Base-by-base conservation (phyloP, 2,888 invertebrate species). In the Coleophora flavipennella region DNA sequence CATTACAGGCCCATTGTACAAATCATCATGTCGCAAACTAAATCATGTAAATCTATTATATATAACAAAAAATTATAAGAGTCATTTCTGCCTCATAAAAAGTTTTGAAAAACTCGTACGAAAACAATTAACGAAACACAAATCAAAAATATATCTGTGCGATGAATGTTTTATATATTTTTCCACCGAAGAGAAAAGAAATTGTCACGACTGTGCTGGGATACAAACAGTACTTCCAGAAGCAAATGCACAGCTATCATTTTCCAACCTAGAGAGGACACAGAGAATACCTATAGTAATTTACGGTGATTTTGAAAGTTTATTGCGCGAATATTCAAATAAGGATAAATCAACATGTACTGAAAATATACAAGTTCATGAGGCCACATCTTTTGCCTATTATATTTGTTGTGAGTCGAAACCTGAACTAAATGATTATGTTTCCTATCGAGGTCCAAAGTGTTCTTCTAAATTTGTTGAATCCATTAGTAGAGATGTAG, bases 31-130 rank as follows among this genome's bases (percentile, higher is more conserved):
- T 20, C 20, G 20, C 6, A 20, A 20, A 20, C 6, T 20, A 20
- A 3, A 20, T 20, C 20, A 4, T 20, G 3, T 20, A 20, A 20
- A 20, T 20, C 6, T 3, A 6, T 20, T 20, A n/a, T 20, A 20
- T 6, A 20, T 20, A 3, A 4, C 20, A 20, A 20, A 20, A 6
- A 34, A 13, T 20, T 38, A 28, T 8, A 34, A 26, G 31, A 14
- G n/a, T 36, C 42, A 54, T 47, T 59, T 50, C 32, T 40, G 44
- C 20, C 42, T 39, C 31, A 42, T 46, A n/a, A 46, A 46, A 32
- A 36, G 44, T 33, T 14, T 46, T 36, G 36, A 43, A 13, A 45
- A 41, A 31, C 27, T 46, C 28, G 27, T 46, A 29, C 31, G 25
- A 11, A 39, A 33, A 20, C 48, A 48, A 35, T 29, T 41, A 13